Conservation (phyloP, 2,888 invertebrate species). For the Clistopyga incitator region DNA sequence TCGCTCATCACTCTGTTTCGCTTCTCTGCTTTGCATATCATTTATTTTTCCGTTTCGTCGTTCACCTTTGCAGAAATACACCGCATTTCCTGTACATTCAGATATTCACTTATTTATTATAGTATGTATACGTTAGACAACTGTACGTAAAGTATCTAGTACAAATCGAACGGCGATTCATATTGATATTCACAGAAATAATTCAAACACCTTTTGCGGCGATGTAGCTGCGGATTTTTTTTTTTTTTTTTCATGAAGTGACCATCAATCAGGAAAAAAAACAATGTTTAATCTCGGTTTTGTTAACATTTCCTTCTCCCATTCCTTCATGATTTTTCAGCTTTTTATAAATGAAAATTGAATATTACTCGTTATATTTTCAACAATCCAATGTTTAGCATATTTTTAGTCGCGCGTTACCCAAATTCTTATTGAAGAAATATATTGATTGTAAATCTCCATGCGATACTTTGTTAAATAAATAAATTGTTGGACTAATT, state of each 20-base stretch:
- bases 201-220: not conserved
- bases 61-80: conserved; percentile 8
- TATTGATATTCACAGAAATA: conserved; percentile 38
- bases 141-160: conserved; percentile 73
- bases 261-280: no score
- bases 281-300: no score
- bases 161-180: conserved; percentile 69
- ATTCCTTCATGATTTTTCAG: no score
- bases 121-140: conserved; percentile 73
- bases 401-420: no score
- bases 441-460: no score
- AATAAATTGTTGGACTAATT: not conserved
- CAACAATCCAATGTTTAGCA: no score
- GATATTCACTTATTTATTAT: conserved; percentile 58
- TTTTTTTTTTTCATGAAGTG: no score
- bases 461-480: not conserved
- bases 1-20: conserved; percentile 26
- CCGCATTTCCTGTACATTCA: conserved; percentile 32
- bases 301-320: no score
- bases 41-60: conserved; percentile 19
- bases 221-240: conserved; percentile 14
- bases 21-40: not conserved
- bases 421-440: no score
- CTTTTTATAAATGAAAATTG: no score
- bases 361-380: no score